Conservation (phyloP, 2,797 vertebrate genomes). For the Coreius guichenoti region DNA sequence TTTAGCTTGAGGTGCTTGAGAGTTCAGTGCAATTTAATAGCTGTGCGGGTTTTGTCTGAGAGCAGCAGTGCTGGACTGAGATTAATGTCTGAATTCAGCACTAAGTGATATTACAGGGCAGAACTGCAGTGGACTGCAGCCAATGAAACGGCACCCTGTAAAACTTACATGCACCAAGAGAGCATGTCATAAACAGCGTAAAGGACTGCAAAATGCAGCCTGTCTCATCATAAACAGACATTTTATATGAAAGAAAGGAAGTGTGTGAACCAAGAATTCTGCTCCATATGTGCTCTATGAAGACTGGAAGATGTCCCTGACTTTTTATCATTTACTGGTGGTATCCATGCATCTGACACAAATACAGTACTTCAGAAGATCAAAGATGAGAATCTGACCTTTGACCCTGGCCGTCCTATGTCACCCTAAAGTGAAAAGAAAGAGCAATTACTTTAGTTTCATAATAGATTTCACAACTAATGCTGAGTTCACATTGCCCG, state of each 20-base stretch:
- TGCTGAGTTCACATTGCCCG: too few relatives aligned
- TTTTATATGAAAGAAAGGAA: not conserved
- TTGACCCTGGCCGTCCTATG: constrained; percentile 56
- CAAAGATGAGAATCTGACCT: constrained; percentile 46
- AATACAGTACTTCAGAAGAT: not conserved
- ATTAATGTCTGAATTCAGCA: constrained; percentile 51
- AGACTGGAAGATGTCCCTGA: not conserved
- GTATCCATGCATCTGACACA: not conserved
- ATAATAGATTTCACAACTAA: not conserved
- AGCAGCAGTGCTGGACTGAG: constrained; percentile 43
- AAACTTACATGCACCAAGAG: constrained; percentile 11
- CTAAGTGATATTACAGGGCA: constrained; percentile 50
- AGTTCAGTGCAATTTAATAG: constrained; percentile 43
- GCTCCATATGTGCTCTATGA: not conserved
- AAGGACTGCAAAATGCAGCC: not conserved
- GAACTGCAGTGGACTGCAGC: constrained; percentile 26
- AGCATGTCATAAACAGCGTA: not conserved
- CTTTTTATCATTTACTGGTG: not conserved
- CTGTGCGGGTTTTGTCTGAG: constrained; percentile 15
- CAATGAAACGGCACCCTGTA: constrained; percentile 23
- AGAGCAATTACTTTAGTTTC: not conserved
- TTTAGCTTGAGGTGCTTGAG: not conserved
- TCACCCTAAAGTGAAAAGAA: constrained; percentile 49
- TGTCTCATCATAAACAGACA: not conserved
- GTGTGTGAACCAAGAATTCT: not conserved